phyloP scores from a whole-genome alignment of 2,888 invertebrate genomes.

The Plebejus melissa region DNA sequence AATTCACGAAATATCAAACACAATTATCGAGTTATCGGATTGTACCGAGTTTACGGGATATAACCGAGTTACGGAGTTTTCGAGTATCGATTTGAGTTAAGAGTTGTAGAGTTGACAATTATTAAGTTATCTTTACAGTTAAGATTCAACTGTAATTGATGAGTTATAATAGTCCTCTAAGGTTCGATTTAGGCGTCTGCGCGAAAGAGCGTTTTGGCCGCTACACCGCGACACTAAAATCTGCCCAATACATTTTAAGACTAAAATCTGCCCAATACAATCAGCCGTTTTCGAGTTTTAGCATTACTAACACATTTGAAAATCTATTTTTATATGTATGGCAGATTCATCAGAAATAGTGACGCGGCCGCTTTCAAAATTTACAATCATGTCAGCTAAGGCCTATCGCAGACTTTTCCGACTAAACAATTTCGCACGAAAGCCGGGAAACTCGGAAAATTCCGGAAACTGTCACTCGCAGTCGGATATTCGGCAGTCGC shows the following conservation, averaged over 20 bases:
- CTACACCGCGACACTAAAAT: too few relatives aligned
- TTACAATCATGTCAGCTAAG: not conserved
- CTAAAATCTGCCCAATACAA: too few relatives aligned
- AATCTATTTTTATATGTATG: too few relatives aligned
- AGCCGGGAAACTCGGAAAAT: not conserved
- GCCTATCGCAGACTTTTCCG: not conserved
- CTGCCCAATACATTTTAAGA: too few relatives aligned
- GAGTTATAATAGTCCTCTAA: not conserved
- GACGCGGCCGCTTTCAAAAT: not conserved
- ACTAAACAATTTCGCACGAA: not conserved
- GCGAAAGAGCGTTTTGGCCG: too few relatives aligned
- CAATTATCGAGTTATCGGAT: not conserved
- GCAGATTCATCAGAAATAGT: too few relatives aligned
- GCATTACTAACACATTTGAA: too few relatives aligned
- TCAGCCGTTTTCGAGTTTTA: too few relatives aligned
- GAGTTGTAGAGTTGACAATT: not conserved
- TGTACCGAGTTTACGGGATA: not conserved
- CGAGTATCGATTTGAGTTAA: not conserved
- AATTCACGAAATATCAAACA: not conserved
- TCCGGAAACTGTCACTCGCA: conserved; percentile 4
- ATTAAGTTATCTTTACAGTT: not conserved
- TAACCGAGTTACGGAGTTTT: not conserved
- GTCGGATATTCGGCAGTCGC: conserved; percentile 2
- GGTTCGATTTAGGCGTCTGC: too few relatives aligned
- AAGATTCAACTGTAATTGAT: not conserved